Evolutionary conservation across 2,888 invertebrate genomes (phyloP), one percentile per base, ranked within the genome.

Genomic region (Clusia tigrina): DNA sequence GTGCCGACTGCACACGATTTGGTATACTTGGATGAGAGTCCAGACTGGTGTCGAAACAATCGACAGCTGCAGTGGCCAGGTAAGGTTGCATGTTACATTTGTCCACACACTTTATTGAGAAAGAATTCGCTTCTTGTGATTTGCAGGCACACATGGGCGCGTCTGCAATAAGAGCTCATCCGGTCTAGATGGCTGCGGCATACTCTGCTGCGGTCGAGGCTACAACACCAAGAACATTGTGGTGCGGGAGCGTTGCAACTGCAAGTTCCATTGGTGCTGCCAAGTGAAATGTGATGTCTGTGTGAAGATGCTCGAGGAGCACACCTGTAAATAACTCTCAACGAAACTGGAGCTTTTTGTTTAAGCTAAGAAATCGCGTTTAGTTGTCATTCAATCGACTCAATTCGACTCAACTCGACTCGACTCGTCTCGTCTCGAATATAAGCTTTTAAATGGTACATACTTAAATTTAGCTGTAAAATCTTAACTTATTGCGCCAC

Each of bases 181-280:
- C 82, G 89, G 89, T 22, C 88, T 92, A 78, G 94, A 93, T 79
- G 93, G 94, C 17, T 96, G 95, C 85, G 91, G 90, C 81, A 87
- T 92, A 22, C 88, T 96, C 78, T 97, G 96, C 84, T 97, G 96
- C 82, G 96, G 95, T 10, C 88, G 96, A 65, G 96, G 96, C 26
- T 95, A 94, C 88, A 94, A 93, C 85, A 94, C 95, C 20, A 88
- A 91, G 78, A 92, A 91, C 79, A 88, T 90, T 64, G 89, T 89
- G 51, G 86, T 91, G 60, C 89, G 88, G 69, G 92, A 93, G 78
- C 88, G 95, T 68, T 97, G 97, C 83, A 90, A 94, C 77, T 97
- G 97, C 86, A 92, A 92, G 83, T 97, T 97, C 85, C 93, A 94
- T 82, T 97, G 96, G 96, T 98, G 97, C 86, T 97, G 97, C 85